These are phyloP conservation scores for Lasioglossum morio DNA, from an alignment of 2,888 invertebrate species.

Conservation along the genomic window DNA sequence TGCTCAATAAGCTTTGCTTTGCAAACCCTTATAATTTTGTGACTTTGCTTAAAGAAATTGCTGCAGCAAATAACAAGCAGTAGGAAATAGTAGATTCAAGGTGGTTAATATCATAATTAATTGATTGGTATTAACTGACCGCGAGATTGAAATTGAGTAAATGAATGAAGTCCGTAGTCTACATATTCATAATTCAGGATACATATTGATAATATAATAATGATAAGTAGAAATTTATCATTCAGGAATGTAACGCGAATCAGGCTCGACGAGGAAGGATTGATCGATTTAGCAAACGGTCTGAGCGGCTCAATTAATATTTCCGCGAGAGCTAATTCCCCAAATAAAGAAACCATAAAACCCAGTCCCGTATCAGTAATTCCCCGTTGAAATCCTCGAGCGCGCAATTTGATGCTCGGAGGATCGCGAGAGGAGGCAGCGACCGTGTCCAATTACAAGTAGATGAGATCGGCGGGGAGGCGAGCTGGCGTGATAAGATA, in stretches of 20 bases:
- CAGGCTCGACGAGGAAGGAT: neutral
- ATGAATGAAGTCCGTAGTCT: too few relatives aligned
- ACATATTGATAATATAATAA: too few relatives aligned
- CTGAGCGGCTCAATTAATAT: neutral
- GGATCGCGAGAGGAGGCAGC: neutral
- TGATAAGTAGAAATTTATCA: too few relatives aligned
- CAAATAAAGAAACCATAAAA: neutral
- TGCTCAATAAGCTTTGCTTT: neutral
- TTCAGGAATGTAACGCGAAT: neutral
- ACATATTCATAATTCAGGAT: too few relatives aligned
- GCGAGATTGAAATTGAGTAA: too few relatives aligned
- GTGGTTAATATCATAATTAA: too few relatives aligned
- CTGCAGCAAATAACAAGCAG: too few relatives aligned
- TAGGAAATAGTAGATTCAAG: too few relatives aligned
- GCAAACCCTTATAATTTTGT: too few relatives aligned
- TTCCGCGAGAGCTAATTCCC: neutral
- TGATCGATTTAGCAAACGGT: neutral
- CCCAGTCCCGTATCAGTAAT: neutral
- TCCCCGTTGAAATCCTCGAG: neutral
- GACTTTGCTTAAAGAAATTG: too few relatives aligned
- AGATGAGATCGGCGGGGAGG: neutral
- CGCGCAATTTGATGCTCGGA: neutral
- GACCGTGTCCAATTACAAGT: slow-evolving; percentile 10
- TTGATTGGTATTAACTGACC: too few relatives aligned
- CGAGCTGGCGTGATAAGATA: neutral